Conservation (phyloP, 2,888 invertebrate species). For the Lasius platythorax region DNA sequence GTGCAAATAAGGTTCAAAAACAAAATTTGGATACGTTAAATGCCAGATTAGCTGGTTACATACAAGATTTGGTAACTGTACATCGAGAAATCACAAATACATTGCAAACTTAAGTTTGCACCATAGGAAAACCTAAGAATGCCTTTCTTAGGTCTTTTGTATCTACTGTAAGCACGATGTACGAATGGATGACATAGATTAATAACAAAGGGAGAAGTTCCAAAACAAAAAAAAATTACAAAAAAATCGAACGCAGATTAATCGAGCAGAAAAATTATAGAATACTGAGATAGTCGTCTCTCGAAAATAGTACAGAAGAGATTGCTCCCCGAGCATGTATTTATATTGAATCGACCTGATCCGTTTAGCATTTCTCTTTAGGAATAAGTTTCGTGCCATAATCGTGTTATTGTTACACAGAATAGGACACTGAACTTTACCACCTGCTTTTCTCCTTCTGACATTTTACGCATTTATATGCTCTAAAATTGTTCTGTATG, state of each 20-base stretch:
- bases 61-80: conserved; percentile 93
- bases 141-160: conserved; percentile 80
- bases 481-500: background rate
- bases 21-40: conserved; percentile 93
- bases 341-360: conserved; percentile 58
- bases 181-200: conserved; percentile 75
- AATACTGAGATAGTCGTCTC: conserved; percentile 61
- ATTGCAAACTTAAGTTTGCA: conserved; percentile 89
- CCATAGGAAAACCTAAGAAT: conserved; percentile 61
- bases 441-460: conserved; percentile 51
- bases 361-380: conserved; percentile 59
- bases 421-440: conserved; percentile 45
- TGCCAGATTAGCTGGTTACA: conserved; percentile 93
- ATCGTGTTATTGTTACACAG: conserved; percentile 42
- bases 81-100: conserved; percentile 95
- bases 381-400: conserved; percentile 71
- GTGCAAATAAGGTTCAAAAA: conserved; percentile 93
- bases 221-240: conserved; percentile 62
- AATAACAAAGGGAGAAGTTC: conserved; percentile 75
- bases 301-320: conserved; percentile 61
- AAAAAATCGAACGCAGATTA: conserved; percentile 49
- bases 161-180: conserved; percentile 75
- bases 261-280: conserved; percentile 50
- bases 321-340: conserved; percentile 64
- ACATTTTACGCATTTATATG: conserved; percentile 44